Base-by-base conservation (phyloP, 2,888 invertebrate species). In the Drosophila helvetica region DNA sequence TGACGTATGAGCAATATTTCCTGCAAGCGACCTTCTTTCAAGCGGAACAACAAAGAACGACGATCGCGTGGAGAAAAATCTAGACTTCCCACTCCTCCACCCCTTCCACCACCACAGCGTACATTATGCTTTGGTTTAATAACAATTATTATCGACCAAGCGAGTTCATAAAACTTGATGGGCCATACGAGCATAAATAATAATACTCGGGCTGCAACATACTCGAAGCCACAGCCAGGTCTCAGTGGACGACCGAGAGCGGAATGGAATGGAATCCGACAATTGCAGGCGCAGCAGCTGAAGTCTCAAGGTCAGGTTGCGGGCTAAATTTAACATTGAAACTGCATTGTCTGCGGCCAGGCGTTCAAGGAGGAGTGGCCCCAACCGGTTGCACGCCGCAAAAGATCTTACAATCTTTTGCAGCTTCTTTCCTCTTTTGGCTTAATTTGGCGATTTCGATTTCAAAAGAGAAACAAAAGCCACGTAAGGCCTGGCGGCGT, bases 101-200 rank as follows among this genome's bases (percentile, higher is more conserved):
- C 25, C 6, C 22, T 22, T 17, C 33, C 19, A 10, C 38, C 43
- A 42, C 22, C 55, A 30, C 48, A 25, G 51, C 71, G 42, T n/a
- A 54, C 30, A 53, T 50, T 46, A 45, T 48, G 46, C 18, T 56
- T 70, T 59, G 56, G 45, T 53, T 67, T 61, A 86, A 86, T 82
- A 75, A 58, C 62, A 65, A 86, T 71, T 71, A 74, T 78, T 81
- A 52, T 59, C 53, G 53, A 54, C 22, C 52, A 43, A 59, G 65
- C 47, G 30, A 64, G 61, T 57, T 65, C 81, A 74, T 84, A 81
- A 79, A 87, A 79, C 51, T 53, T 75, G 67, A 87, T 77, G 85
- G 59, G 45, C 45, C 22, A 48, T 19, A 30, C 30, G 25, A 59
- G 57, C 51, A 47, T 73, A 64, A 68, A 86, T 78, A 71, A 72